Evolutionary conservation across 2,888 invertebrate species (phyloP).

Genomic region (Melanophora roralis): DNA sequence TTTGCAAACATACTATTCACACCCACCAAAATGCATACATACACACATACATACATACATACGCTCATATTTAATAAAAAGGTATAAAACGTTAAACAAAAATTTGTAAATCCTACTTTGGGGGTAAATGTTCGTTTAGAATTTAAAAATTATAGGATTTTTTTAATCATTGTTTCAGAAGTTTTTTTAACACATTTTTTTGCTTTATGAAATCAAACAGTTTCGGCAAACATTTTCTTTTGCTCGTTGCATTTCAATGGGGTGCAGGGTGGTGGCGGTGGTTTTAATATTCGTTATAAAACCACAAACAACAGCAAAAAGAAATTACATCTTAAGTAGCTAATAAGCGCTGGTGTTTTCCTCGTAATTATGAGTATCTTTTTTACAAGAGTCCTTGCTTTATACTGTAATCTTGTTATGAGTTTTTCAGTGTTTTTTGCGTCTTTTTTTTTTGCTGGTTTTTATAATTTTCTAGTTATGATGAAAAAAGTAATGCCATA

Average conservation of each 20-base stretch:
- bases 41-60: background rate
- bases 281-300: conserved; percentile 3
- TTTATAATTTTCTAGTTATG: conserved; percentile 36
- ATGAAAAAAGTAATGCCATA: conserved; percentile 25
- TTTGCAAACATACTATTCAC: too few species aligned
- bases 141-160: conserved; percentile 19
- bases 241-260: too few species aligned
- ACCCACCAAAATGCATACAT: too few species aligned
- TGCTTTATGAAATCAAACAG: conserved; percentile 18
- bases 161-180: conserved; percentile 30
- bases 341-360: conserved; percentile 49
- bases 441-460: conserved; percentile 36
- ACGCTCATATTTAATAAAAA: conserved; percentile 11
- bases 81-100: conserved; percentile 28
- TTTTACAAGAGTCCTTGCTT: conserved; percentile 50
- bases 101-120: conserved; percentile 36
- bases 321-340: conserved; percentile 57
- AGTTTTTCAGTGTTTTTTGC: conserved; percentile 13
- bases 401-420: conserved; percentile 58
- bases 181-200: conserved; percentile 38
- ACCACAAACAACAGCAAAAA: conserved; percentile 48
- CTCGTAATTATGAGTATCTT: conserved; percentile 58
- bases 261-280: background rate
- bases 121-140: conserved; percentile 22
- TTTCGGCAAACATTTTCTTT: too few species aligned